Percentiles rank a stretch among this genome's conserved stretches.
phyloP scores from a whole-genome alignment of 2,113 vertebrate species.

The Seriola dumerili region DNA sequence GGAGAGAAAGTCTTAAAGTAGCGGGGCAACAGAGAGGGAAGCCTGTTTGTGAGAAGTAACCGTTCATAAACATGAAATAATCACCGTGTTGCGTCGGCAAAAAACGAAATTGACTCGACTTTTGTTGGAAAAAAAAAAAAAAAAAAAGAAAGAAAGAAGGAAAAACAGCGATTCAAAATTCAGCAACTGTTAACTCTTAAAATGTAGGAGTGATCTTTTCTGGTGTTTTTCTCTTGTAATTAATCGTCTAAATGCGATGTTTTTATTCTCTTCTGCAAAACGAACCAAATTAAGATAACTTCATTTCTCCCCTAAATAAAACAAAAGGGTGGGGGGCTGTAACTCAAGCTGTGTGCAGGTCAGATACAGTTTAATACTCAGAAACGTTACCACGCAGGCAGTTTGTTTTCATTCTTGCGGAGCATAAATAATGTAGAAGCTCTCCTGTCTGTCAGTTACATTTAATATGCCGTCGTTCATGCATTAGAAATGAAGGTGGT shows the following conservation, averaged over 20 bases:
- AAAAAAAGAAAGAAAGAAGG: not conserved
- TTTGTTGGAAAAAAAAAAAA: not conserved
- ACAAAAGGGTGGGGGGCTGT: constrained; percentile 25
- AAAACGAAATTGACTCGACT: constrained; percentile 29
- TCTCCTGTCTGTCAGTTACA: constrained; percentile 74
- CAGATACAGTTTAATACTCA: constrained; percentile 56
- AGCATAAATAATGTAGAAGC: constrained; percentile 79
- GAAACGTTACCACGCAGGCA: constrained; percentile 51
- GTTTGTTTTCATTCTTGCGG: constrained; percentile 75
- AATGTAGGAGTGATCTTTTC: not conserved
- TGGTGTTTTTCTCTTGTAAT: not conserved
- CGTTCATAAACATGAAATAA: constrained; percentile 14
- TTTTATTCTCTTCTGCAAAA: constrained; percentile 7
- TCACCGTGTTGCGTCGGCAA: not conserved
- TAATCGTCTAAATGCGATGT: not conserved
- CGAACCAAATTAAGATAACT: constrained; percentile 31
- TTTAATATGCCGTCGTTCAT: constrained; percentile 73
- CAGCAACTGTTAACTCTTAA: not conserved
- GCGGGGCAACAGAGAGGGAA: constrained; percentile 21
- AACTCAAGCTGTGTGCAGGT: constrained; percentile 44
- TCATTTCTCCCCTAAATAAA: constrained; percentile 40
- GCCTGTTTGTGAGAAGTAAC: not conserved
- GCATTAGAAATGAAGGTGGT: constrained; percentile 74
- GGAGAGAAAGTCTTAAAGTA: constrained; percentile 23
- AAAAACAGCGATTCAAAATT: not conserved